Evolutionary conservation across 2,113 vertebrate species (phyloP).

Genomic region (Strix uralensis): DNA sequence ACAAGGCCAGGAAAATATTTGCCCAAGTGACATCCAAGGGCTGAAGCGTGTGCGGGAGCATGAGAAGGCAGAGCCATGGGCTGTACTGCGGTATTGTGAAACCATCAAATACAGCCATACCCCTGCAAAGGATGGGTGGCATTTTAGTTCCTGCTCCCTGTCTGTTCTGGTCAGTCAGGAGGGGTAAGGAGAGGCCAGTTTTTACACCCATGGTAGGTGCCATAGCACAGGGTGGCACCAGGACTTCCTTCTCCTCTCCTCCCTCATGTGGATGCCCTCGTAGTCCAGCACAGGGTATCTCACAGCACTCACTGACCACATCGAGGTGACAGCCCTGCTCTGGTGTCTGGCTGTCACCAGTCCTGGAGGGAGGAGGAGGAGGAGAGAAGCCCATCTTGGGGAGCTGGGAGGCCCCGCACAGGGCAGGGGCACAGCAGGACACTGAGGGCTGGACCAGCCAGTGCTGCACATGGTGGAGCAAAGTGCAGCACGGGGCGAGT

Average conservation of each 20-base stretch:
- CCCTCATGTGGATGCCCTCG: rapidly evolving
- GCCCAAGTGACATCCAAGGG: not conserved
- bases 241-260: not conserved
- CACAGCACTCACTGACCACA: not conserved
- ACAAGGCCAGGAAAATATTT: not conserved
- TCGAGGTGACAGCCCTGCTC: not conserved
- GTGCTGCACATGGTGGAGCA: not conserved
- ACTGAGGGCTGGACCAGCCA: not conserved
- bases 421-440: not conserved
- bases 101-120: not conserved
- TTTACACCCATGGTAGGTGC: not conserved
- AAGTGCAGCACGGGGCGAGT: rapidly evolving
- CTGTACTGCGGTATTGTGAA: not conserved
- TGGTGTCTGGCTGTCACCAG: not conserved
- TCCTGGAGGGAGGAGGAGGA: not conserved
- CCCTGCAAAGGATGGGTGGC: rapidly evolving
- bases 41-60: not conserved
- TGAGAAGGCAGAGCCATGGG: not conserved
- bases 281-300: not conserved
- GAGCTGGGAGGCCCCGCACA: rapidly evolving
- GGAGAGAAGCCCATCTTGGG: not conserved
- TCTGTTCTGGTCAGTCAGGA: not conserved
- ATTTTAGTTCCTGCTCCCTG: not conserved
- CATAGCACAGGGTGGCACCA: not conserved
- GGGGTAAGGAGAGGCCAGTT: not conserved